Evolutionary conservation across 2,797 vertebrate genomes (phyloP).

Genomic region (Thripadectes ignobilis): DNA sequence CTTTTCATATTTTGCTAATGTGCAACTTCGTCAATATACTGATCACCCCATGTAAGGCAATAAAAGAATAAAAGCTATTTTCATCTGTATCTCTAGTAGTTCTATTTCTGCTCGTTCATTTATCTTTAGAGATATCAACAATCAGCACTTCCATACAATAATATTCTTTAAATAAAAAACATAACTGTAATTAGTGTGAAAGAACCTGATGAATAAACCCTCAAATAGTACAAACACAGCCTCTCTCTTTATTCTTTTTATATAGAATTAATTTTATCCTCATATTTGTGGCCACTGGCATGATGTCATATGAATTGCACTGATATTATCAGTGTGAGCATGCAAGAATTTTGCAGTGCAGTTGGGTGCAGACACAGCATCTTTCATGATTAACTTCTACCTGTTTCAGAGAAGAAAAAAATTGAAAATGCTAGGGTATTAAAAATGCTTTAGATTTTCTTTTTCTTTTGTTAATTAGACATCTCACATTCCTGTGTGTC

Average conservation of each 20-base stretch:
- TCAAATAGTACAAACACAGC: background rate
- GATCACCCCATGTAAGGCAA: background rate
- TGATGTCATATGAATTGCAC: background rate
- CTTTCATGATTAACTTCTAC: background rate
- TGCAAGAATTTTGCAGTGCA: background rate
- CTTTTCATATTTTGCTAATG: background rate
- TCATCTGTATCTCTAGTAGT: background rate
- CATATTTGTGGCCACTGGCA: background rate
- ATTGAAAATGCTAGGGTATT: background rate
- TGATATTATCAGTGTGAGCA: background rate
- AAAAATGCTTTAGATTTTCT: background rate
- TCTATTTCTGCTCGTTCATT: slow-evolving; percentile 28
- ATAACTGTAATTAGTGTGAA: background rate
- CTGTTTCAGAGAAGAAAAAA: background rate
- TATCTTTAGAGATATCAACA: background rate
- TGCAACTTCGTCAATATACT: background rate
- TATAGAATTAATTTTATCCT: background rate
- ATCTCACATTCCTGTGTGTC: background rate
- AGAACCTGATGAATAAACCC: slow-evolving; percentile 21
- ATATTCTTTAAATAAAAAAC: background rate
- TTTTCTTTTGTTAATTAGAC: background rate
- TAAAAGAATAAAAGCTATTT: slow-evolving; percentile 1
- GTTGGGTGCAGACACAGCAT: background rate
- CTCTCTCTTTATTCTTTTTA: background rate
- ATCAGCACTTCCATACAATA: slow-evolving; percentile 32